These are phyloP conservation scores for Thaumatotibia leucotreta DNA, from an alignment of 1,140 invertebrate species.

Conservation along the genomic window DNA sequence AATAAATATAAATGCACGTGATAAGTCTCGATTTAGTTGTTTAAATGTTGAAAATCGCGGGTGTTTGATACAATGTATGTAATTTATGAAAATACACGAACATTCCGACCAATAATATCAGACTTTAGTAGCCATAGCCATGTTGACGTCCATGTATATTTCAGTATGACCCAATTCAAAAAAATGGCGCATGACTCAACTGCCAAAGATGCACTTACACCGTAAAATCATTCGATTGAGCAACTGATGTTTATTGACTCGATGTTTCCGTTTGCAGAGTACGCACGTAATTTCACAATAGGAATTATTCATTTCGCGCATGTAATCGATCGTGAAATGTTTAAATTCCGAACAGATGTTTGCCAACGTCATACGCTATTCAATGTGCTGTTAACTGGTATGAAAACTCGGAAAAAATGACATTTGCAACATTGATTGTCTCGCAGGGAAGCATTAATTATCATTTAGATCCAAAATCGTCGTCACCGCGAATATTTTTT, in stretches of 20 bases:
- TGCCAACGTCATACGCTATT: slow-evolving; percentile 9
- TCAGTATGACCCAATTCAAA: slow-evolving; percentile 39
- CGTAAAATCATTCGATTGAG: slow-evolving; percentile 26
- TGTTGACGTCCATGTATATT: slow-evolving; percentile 31
- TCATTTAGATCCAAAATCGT: too few species aligned
- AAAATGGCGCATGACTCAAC: slow-evolving; percentile 42
- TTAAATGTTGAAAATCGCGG: too few species aligned
- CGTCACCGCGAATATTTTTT: not conserved
- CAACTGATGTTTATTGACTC: slow-evolving; percentile 48
- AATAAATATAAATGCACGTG: too few species aligned
- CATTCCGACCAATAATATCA: not conserved
- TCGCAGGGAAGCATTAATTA: too few species aligned
- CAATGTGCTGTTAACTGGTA: not conserved
- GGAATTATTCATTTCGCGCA: slow-evolving; percentile 18
- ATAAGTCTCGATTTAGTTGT: too few species aligned
- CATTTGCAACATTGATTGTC: not conserved
- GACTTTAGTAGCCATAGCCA: slow-evolving; percentile 2
- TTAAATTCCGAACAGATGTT: slow-evolving; percentile 40
- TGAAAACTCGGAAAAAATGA: not conserved
- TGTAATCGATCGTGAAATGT: slow-evolving; percentile 38
- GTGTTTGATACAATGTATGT: too few species aligned
- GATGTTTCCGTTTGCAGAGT: slow-evolving; percentile 29
- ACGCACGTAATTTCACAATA: slow-evolving; percentile 16
- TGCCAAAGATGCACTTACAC: slow-evolving; percentile 38
- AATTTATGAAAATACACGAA: not conserved